Evolutionary conservation across 1,140 invertebrate species (phyloP), one percentile per base, ranked within the genome.

Genomic region (Callitettix versicolor): DNA sequence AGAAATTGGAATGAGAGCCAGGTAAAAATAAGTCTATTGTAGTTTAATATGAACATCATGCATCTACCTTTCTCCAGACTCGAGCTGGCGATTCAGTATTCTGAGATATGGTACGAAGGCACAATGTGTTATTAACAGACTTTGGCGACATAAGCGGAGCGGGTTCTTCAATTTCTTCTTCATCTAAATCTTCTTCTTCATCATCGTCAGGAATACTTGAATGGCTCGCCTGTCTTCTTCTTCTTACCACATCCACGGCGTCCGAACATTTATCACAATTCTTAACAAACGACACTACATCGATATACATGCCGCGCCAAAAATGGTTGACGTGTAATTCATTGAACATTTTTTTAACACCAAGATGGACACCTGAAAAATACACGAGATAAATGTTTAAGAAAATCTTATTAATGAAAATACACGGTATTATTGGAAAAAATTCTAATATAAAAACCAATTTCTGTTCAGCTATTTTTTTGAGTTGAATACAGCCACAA

Each of bases 271-370:
- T 59, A 11, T 48, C 53, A 52, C 68, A 69, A 15, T 57, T 55
- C 38, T 64, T 59, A 30, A 65, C 63, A 58, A 60, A 65, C 24
- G 62, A 64, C 2, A 62, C 60, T 5, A 69, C 58, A 58, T 66
- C 65, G 9, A 60, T 60, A 58, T 69, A 69, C 54, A 67, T 57
- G 2, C 62, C 60, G n/a, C 65, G 58, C 68, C 68, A 69, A 47
- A 67, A 68, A 56, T 63, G 63, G 34, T 60, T 57, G 20, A 54
- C 17, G 21, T 62, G 60, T 17, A 67, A 60, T 18, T 47, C 58
- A 18, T 55, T 51, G 42, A 67, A 64, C 66, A 68, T 69, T 57
- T 68, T 68, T 43, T 61, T 65, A 20, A 67, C 62, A n/a, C 68
- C 68, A 44, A 61, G 55, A 52, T 69, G 68, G 38, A 69, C 58